Conservation (phyloP, 2,113 vertebrate genomes). For the Delphinus delphis region DNA sequence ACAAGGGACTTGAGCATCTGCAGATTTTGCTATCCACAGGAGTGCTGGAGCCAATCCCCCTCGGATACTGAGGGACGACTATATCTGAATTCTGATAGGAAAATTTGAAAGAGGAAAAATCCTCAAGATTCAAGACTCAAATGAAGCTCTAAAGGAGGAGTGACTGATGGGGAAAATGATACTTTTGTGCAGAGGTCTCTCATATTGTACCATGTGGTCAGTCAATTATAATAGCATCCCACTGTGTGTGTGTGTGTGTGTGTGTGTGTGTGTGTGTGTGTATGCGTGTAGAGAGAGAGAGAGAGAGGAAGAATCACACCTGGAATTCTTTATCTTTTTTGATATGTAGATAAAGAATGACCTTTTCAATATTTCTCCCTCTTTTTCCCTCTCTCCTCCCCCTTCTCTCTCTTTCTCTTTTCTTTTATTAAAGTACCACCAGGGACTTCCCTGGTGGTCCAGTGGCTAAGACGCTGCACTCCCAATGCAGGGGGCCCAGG, state of each 20-base stretch:
- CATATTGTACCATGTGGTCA: neutral
- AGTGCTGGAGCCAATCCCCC: neutral
- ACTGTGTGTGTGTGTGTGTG: neutral
- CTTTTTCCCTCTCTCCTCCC: neutral
- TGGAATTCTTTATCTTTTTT: slow-evolving; percentile 35
- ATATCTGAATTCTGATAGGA: slow-evolving; percentile 40
- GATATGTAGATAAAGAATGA: neutral
- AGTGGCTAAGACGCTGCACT: too few species aligned
- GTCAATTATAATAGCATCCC: neutral
- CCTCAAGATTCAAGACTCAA: neutral
- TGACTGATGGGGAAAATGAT: neutral
- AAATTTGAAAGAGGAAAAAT: slow-evolving; percentile 7
- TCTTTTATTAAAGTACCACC: slow-evolving; percentile 8
- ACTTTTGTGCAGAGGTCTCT: neutral
- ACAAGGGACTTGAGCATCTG: neutral
- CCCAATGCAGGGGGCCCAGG: too few species aligned
- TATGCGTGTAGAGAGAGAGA: neutral
- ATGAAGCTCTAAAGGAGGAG: neutral
- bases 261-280: neutral
- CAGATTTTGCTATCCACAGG: neutral
- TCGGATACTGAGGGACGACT: neutral
- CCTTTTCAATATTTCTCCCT: neutral
- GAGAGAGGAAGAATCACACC: neutral
- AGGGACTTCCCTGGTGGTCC: neutral
- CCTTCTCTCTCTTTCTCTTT: neutral